Base-by-base conservation (phyloP, 2,888 invertebrate genomes). In the Trichogramma evanescens region DNA sequence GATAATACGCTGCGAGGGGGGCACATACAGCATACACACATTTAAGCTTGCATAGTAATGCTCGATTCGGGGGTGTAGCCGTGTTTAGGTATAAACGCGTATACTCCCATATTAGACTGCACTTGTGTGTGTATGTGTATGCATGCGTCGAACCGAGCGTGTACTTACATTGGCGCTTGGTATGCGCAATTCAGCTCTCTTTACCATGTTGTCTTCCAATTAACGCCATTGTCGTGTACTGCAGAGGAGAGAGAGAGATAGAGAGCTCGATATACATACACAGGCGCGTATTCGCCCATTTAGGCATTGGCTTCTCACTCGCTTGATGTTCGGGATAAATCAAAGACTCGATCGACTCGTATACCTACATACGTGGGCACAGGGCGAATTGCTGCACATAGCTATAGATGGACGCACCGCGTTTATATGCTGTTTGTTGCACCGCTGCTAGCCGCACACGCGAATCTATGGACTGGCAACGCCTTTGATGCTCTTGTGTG, bases 201-300 rank as follows among this genome's bases (percentile, higher is more conserved):
- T 66, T 70, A 68, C 69, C 68, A 67, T 70, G 68, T 72, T 73
- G 73, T 74, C 72, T 72, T 71, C 74, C 72, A 74, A 74, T 74
- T 73, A 73, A 72, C 72, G 72, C 71, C 70, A 73, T 74, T 72
- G 70, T 71, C 69, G 67, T 64, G 63, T 26, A 26, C 26, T 26
- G 26, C 26, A 26, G 26, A 26, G 26, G 26, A 26, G 3, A 1
- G 26, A 26, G 26, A 26, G 26, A 26, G 13, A 13, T 1, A 13
- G 26, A 26, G 26, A 26, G 26, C 26, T 26, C 26, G 26, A 26
- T 26, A 26, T 26, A 65, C 64, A 50, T 59, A 54, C 56, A 63
- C 59, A 66, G 59, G 62, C 63, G 59, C 62, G 64, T 58, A 65
- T 66, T 53, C 62, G 56, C 59, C 59, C 51, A 48, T 57, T 55